Evolutionary conservation across 2,113 vertebrate genomes (phyloP), one percentile per base, ranked within the genome.

Genomic region (Zosterops lateralis): DNA sequence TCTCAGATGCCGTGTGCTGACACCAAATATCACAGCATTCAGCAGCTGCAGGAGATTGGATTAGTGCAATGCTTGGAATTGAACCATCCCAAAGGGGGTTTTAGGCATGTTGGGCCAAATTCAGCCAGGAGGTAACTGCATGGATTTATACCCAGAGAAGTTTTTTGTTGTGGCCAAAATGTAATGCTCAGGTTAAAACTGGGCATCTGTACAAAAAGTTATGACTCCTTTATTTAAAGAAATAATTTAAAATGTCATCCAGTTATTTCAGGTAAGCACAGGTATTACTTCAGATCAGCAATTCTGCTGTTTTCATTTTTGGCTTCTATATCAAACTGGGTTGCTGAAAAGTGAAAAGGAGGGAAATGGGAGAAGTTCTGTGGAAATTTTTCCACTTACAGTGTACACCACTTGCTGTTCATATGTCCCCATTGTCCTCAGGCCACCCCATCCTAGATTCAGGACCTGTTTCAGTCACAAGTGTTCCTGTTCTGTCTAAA

Each of bases 401-500:
- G 26, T 9, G 8, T 47, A 22, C 47, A 25, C 7, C 58, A 47
- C 11, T 68, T 68, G 65, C 56, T 91, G 10, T 40, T 91, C 45
- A 34, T 73, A 0, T n/a, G 71, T 25, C 73, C 53, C 7, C 17
- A 7, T 66, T 95, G 93, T 94, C 91, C 94, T 95, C 79, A 90
- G 68, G 78, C 60, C 65, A 97, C 85, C 75, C 84, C 76, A 45
- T 80, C 48, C 75, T 64, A 73, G 82, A 67, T 83, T 66, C 73
- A 86, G 82, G 87, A 84, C 54, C 75, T 60, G 78, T 54, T 94
- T 91, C 91, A 88, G 75, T 94, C 90, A 95, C 82, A 87, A 93
- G 84, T 85, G 82, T 91, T 96, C 87, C 75, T 14, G 13, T 88
- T 95, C 90, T 92, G 75, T 74, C 91, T 77, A 65, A 95, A 95